phyloP scores from a whole-genome alignment of 2,888 invertebrate genomes.

The Hemistola chrysoprasaria region DNA sequence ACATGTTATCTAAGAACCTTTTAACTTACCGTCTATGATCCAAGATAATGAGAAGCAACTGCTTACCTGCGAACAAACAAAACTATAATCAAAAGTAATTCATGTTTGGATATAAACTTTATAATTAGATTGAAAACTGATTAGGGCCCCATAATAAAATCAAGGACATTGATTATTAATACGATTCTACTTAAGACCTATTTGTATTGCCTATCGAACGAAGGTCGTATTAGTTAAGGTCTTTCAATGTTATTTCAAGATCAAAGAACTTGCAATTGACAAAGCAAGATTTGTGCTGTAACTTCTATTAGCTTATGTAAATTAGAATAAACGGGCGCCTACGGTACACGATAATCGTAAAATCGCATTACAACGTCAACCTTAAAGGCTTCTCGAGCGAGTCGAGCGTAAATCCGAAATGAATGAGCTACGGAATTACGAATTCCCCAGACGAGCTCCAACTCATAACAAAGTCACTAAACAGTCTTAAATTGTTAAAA shows the following conservation, averaged over 20 bases:
- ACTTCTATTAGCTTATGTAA: conserved; percentile 28
- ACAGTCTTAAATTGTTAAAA: conserved; percentile 77
- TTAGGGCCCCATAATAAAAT: too few species aligned
- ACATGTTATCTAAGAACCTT: conserved; percentile 3
- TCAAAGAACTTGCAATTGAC: conserved; percentile 12
- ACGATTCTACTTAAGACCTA: conserved; percentile 10
- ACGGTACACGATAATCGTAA: conserved; percentile 48
- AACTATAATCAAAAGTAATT: conserved; percentile 36
- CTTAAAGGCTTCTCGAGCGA: conserved; percentile 38
- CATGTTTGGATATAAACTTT: conserved; percentile 22
- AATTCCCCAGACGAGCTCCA: conserved; percentile 55
- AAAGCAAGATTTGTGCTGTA: conserved; percentile 17
- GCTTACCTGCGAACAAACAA: conserved; percentile 44
- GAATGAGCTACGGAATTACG: conserved; percentile 48
- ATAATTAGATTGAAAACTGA: too few species aligned
- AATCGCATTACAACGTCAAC: conserved; percentile 48
- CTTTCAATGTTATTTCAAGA: conserved; percentile 10
- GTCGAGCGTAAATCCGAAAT: conserved; percentile 49
- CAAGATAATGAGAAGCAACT: neutral
- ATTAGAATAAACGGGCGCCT: conserved; percentile 39
- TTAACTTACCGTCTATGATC: conserved; percentile 8
- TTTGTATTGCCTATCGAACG: too few species aligned
- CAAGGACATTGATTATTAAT: conserved; percentile 1
- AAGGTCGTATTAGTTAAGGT: conserved; percentile 6
- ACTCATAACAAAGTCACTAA: conserved; percentile 69